Percentiles rank a stretch among this genome's conserved stretches.
phyloP scores from a whole-genome alignment of 2,113 vertebrate genomes.

The Mastomys coucha region DNA sequence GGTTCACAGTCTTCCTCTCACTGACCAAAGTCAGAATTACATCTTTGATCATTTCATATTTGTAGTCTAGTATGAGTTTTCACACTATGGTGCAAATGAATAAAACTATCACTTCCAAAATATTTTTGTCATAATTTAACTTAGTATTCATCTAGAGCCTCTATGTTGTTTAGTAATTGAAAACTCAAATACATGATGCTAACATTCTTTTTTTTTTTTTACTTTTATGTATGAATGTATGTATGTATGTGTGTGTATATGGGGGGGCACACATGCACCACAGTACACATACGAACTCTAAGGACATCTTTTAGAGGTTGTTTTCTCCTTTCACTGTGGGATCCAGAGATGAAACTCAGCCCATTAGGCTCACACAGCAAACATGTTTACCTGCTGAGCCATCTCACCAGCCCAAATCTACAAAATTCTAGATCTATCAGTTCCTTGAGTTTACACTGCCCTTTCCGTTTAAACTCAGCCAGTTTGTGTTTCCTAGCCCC shows the following conservation, averaged over 20 bases:
- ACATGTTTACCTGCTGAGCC: not conserved
- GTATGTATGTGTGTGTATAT: not conserved
- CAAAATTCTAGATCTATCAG: not conserved
- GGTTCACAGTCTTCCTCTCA: not conserved
- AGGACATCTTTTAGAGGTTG: not conserved
- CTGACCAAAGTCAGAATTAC: slow-evolving; percentile 24
- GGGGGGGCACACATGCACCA: not conserved
- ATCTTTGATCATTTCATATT: slow-evolving; percentile 62
- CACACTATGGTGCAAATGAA: slow-evolving; percentile 22
- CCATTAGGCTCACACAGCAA: not conserved
- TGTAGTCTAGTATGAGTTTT: slow-evolving; percentile 43
- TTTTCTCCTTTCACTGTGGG: not conserved
- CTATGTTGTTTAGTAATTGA: not conserved
- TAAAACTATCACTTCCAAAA: slow-evolving; percentile 15
- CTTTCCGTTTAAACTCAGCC: not conserved
- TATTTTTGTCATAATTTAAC: slow-evolving; percentile 42
- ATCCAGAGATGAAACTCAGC: not conserved
- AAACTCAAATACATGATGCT: slow-evolving; percentile 27
- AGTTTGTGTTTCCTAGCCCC: not conserved
- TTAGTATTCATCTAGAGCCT: not conserved
- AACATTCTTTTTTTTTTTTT: not conserved
- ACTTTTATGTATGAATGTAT: not conserved
- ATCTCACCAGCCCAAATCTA: not conserved
- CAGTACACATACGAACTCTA: too few relatives aligned
- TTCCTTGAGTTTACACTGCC: slow-evolving; percentile 35